Evolutionary conservation across 1,140 invertebrate species (phyloP), one percentile per base, ranked within the genome.

Genomic region (Epicauta chinensis): DNA sequence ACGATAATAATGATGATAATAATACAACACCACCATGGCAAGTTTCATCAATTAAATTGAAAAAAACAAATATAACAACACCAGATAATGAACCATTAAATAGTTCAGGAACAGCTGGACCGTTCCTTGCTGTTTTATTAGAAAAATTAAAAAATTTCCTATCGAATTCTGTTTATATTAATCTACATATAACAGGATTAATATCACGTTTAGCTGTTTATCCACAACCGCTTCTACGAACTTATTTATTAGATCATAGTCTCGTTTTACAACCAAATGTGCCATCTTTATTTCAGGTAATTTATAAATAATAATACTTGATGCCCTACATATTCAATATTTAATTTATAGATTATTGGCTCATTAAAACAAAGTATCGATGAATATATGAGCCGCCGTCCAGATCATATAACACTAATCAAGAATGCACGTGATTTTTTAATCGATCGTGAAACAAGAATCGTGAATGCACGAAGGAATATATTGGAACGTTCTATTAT

Each of bases 251-350:
- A 9, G 91, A 92, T 66, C 83, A 91, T 53, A 86, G 84, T 48
- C 81, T 93, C 43, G 84, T 91, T 43, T 83, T 93, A 61, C 91
- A 93, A 66, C 90, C 91, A 2, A 88, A 88, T 63, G 87, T 95
- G 56, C 87, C 89, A 67, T 94, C 91, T 12, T 75, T 97, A 42
- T 87, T 89, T 72, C 91, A 94, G 79, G 91, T 93, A 61, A 68
- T 53, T 40, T 6, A 55, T 32, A n/a, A n/a, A 23, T 36, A 46
- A 7, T 43, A 41, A 41, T 12, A 10, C 10, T 17, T 14, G 15
- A 40, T 46, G n/a, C n/a, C n/a, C n/a, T n/a, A n/a, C n/a, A n/a
- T 53, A n/a, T 39, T 42, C 32, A 11, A 30, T 16, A n/a, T 29
- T 23, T 17, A 46, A 5, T 51, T 57, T 55, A 46, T 60, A 65